phyloP scores from a whole-genome alignment of 1,140 invertebrate genomes.

The Leucophenga varia region DNA sequence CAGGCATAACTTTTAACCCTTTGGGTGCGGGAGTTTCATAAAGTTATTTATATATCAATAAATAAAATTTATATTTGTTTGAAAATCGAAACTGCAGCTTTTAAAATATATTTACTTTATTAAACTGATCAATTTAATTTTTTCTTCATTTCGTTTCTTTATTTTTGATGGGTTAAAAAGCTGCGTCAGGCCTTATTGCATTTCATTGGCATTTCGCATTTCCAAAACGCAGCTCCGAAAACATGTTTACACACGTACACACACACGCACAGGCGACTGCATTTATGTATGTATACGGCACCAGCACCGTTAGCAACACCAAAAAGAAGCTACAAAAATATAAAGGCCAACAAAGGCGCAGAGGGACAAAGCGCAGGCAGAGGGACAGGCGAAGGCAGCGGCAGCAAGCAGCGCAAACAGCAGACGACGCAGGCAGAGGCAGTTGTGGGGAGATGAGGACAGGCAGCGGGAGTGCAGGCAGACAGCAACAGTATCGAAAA shows the following conservation, averaged over 20 bases:
- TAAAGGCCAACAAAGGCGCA: slow-evolving; percentile 20
- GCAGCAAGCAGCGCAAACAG: slow-evolving; percentile 9
- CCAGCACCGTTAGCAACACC: slow-evolving; percentile 49
- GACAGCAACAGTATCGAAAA: no score
- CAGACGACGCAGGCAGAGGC: slow-evolving; percentile 11
- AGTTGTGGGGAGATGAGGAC: no score
- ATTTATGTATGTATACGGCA: slow-evolving; percentile 18
- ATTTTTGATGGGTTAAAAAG: slow-evolving; percentile 30
- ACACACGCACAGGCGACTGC: neutral
- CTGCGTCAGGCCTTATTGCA: slow-evolving; percentile 31
- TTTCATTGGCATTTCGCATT: slow-evolving; percentile 34
- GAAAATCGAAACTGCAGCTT: no score
- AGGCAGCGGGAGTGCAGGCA: no score
- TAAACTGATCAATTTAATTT: no score
- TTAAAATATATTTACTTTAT: no score
- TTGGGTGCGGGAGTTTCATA: neutral
- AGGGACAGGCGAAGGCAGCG: slow-evolving; percentile 4
- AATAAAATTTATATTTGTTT: no score
- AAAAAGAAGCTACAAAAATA: slow-evolving; percentile 28
- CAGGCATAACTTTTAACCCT: slow-evolving; percentile 16
- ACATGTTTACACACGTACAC: slow-evolving; percentile 36
- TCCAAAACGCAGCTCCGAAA: slow-evolving; percentile 40
- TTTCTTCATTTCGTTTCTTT: no score
- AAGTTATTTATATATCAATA: no score
- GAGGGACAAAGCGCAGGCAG: no score